phyloP scores from a whole-genome alignment of 2,113 vertebrate species.

The Rhinolophus sinicus region DNA sequence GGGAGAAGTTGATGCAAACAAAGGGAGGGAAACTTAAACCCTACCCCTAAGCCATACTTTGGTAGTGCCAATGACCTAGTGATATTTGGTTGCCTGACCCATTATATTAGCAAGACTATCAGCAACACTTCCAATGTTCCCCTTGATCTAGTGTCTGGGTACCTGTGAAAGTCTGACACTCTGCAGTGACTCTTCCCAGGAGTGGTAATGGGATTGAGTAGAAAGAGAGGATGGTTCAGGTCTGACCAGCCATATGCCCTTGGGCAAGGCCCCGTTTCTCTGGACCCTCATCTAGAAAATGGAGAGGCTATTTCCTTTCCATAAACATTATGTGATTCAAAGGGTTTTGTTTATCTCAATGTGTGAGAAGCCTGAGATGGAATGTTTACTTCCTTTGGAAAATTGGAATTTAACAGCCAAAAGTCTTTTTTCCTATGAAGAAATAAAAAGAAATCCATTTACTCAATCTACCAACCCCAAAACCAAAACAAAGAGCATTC shows the following conservation, averaged over 20 bases:
- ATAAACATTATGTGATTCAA: slow-evolving; percentile 58
- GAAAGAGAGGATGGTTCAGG: not conserved
- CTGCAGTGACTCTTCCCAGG: not conserved
- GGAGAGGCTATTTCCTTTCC: slow-evolving; percentile 60
- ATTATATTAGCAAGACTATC: not conserved
- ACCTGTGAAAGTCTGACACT: not conserved
- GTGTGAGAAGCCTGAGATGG: slow-evolving; percentile 58
- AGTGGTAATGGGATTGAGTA: not conserved
- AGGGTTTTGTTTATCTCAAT: slow-evolving; percentile 65
- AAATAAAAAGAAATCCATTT: slow-evolving; percentile 64
- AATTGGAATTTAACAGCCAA: slow-evolving; percentile 64
- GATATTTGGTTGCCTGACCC: not conserved
- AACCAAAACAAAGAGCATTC: slow-evolving; percentile 60
- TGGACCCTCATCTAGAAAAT: slow-evolving; percentile 1
- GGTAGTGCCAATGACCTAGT: not conserved
- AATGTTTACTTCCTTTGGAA: slow-evolving; percentile 75
- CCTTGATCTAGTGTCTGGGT: not conserved
- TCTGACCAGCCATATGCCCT: not conserved
- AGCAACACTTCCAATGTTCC: not conserved
- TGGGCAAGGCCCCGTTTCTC: not conserved
- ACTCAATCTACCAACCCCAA: slow-evolving; percentile 65
- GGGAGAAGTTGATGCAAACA: not conserved
- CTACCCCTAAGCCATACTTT: not conserved
- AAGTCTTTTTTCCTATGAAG: slow-evolving; percentile 1
- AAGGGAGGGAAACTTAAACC: not conserved